Conservation (phyloP, 2,888 invertebrate species). For the Orchesella flavescens region DNA sequence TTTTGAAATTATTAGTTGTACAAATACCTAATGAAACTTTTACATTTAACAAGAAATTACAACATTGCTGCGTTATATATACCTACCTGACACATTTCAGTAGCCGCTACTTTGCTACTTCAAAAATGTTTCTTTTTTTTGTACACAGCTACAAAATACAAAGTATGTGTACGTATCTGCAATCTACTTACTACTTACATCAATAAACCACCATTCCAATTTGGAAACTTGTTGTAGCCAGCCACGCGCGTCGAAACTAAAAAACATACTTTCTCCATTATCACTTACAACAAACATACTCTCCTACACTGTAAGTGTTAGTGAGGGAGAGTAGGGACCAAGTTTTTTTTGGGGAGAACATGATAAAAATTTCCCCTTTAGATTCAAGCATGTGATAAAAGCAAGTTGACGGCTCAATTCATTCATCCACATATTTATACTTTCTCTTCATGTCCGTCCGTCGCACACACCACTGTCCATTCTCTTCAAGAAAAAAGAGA, state of each 20-base stretch:
- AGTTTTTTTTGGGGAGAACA: constrained; percentile 8
- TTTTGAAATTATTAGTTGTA: too few species aligned
- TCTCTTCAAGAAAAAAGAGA: neutral
- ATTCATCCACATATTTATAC: constrained; percentile 49
- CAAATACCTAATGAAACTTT: too few species aligned
- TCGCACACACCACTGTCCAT: neutral
- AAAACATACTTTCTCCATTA: constrained; percentile 58
- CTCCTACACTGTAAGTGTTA: neutral
- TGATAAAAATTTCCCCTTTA: constrained; percentile 34
- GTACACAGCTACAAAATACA: too few species aligned
- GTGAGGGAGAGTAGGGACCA: constrained; percentile 7
- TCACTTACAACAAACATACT: constrained; percentile 34
- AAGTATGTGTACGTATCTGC: neutral
- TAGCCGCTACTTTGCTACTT: neutral
- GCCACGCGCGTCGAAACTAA: constrained; percentile 36
- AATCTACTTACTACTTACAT: neutral
- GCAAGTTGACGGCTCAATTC: constrained; percentile 55
- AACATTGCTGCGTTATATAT: too few species aligned
- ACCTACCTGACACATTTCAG: neutral
- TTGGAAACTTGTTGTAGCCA: constrained; percentile 22
- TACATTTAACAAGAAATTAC: too few species aligned
- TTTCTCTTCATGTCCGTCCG: constrained; percentile 5
- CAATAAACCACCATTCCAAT: neutral
- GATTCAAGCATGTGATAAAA: constrained; percentile 45
- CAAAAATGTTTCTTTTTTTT: neutral